Evolutionary conservation across 2,113 vertebrate species (phyloP).

Genomic region (Pycnonotus jocosus): DNA sequence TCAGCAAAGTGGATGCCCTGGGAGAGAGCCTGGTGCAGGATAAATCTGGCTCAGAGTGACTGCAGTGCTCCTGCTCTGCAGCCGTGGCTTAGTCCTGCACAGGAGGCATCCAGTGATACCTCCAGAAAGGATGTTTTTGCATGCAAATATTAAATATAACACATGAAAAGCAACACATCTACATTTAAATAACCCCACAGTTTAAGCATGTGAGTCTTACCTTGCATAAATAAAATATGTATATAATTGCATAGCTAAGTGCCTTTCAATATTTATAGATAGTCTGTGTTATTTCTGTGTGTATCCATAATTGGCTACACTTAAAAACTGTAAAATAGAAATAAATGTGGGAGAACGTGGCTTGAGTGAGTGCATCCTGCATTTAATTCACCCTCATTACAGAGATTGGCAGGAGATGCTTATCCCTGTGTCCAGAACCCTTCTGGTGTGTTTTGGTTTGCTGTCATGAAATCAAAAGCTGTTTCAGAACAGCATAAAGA

Average conservation of each 20-base stretch:
- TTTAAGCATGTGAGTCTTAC: not conserved
- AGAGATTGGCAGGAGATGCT: not conserved
- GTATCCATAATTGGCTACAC: not conserved
- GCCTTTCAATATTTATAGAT: not conserved
- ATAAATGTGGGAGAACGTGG: not conserved
- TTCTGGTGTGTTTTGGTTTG: not conserved
- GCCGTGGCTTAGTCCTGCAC: accelerated
- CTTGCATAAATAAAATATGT: not conserved
- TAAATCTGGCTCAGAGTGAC: not conserved
- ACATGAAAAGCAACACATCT: not conserved
- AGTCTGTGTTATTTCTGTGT: not conserved
- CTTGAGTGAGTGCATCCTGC: not conserved
- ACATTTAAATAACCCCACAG: not conserved
- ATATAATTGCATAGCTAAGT: not conserved
- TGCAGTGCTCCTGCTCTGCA: not conserved
- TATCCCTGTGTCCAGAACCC: not conserved
- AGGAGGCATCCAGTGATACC: not conserved
- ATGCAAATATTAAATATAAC: not conserved
- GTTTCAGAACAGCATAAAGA: not conserved
- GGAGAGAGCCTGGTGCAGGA: not conserved
- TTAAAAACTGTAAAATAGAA: not conserved
- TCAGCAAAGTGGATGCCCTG: not conserved
- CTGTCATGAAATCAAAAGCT: not conserved
- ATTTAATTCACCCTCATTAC: not conserved
- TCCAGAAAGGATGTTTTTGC: not conserved